Percentiles rank a stretch among this genome's conserved stretches.
phyloP scores from a whole-genome alignment of 2,797 vertebrate species.

The Sebastes iracundus region DNA sequence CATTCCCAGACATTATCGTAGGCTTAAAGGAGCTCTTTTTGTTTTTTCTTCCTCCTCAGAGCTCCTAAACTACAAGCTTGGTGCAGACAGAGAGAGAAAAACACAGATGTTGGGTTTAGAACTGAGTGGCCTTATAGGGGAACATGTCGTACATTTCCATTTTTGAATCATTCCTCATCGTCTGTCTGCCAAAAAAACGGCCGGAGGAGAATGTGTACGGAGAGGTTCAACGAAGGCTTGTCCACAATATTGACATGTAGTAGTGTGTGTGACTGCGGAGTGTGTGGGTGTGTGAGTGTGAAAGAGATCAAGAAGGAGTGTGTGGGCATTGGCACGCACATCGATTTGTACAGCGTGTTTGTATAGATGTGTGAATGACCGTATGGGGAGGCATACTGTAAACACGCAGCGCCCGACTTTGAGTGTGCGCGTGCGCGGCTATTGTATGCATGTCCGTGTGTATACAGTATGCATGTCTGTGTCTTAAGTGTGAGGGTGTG shows the following conservation, averaged over 20 bases:
- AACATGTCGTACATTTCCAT: constrained; percentile 78
- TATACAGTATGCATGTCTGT: constrained; percentile 50
- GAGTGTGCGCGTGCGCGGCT: constrained; percentile 39
- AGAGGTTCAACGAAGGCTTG: constrained; percentile 78
- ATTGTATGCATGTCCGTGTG: constrained; percentile 65
- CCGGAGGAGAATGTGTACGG: constrained; percentile 77
- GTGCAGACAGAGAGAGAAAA: constrained; percentile 67
- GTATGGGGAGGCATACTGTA: constrained; percentile 48
- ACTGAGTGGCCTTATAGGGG: constrained; percentile 84
- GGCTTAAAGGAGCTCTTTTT: constrained; percentile 27
- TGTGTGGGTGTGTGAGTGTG: constrained; percentile 40
- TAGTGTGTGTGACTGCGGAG: constrained; percentile 58
- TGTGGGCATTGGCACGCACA: constrained; percentile 55
- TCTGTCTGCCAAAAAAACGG: constrained; percentile 78
- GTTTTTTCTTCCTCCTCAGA: constrained; percentile 9
- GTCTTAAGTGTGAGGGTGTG: constrained; percentile 48
- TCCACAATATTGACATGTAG: constrained; percentile 75
- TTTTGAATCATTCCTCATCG: constrained; percentile 78
- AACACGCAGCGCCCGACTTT: constrained; percentile 41
- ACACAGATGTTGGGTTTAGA: constrained; percentile 76
- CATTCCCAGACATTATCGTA: constrained; percentile 54
- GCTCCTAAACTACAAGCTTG: constrained; percentile 62
- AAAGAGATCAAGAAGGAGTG: constrained; percentile 38
- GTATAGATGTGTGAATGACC: constrained; percentile 71
- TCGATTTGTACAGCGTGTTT: constrained; percentile 81